These are phyloP conservation scores for Diceros bicornis DNA, from an alignment of 2,797 vertebrate species.

Conservation along the genomic window DNA sequence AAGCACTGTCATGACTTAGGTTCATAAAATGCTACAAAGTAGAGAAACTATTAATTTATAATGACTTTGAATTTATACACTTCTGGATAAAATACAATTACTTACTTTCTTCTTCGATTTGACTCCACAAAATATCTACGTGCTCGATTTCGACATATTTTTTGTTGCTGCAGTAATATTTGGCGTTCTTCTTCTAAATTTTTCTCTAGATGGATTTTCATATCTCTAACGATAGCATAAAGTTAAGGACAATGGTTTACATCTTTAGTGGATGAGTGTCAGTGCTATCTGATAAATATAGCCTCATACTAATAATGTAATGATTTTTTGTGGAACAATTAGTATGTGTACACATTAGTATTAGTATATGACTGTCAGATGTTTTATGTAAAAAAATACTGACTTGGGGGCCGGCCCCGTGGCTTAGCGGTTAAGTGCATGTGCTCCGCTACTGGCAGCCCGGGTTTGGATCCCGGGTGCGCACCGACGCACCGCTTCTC, in stretches of 20 bases:
- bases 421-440: too few species aligned
- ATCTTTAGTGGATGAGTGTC: not conserved
- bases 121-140: slow-evolving; percentile 93
- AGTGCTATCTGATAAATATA: slow-evolving; percentile 7
- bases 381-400: slow-evolving; percentile 18
- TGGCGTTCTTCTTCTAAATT: slow-evolving; percentile 91
- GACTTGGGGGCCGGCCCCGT: too few species aligned
- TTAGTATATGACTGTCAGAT: not conserved
- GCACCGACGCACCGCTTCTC: too few species aligned
- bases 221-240: slow-evolving; percentile 85
- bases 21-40: slow-evolving; percentile 33
- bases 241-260: slow-evolving; percentile 89
- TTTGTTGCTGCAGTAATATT: slow-evolving; percentile 93
- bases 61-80: not conserved
- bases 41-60: slow-evolving; percentile 39
- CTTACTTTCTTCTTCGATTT: slow-evolving; percentile 95
- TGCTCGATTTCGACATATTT: slow-evolving; percentile 89
- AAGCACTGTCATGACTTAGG: slow-evolving; percentile 53
- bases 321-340: slow-evolving; percentile 49
- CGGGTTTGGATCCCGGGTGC: too few species aligned
- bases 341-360: not conserved
- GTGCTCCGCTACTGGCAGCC: too few species aligned
- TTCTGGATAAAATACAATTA: slow-evolving; percentile 69
- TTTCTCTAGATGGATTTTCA: slow-evolving; percentile 86
- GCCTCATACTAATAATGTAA: not conserved